Base-by-base conservation (phyloP, 2,797 vertebrate genomes). In the Danio choprae region DNA sequence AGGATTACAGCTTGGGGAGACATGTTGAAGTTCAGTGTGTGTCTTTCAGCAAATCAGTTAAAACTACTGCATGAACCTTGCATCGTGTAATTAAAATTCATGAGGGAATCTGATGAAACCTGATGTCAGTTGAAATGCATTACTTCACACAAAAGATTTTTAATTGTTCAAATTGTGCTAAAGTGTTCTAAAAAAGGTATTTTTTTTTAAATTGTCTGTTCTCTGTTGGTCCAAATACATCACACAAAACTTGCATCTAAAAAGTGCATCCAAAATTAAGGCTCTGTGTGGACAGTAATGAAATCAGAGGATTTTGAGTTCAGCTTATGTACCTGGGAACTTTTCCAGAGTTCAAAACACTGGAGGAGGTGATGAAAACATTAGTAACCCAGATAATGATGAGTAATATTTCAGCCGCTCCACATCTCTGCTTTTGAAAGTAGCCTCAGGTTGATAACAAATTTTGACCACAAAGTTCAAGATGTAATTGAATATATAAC, bases 301-400 rank as follows among this genome's bases (percentile, higher is more conserved):
- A 44, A 65, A 55, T 48, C 41, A 68, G 16, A 7, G 8, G 53
- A 56, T 36, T 36, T 20, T 40, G 69, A 43, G 51, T 20, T 72
- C 3, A 72, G 16, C 7, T 22, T 58, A 10, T 67, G 15, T 58
- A 68, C 22, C 41, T 68, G 51, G 60, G n/a, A 75, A 55, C 46
- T 13, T 64, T 76, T 64, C 48, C 20, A 55, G 12, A 64, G n/a
- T 55, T 68, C 75, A 68, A 77, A 59, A 58, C 53, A 48, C 53
- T 15, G 7, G 22, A 58, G 53, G 63, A 36, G 51, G 41, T 58
- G 53, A 77, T 68, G 53, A 77, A 68, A 77, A 77, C 53, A 15
- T 77, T 36, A 68, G 41, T 68, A 68, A 68, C 51, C 41, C 63
- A 58, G 63, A 77, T 68, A 58, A 77, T 58, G 43, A 22, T 68